phyloP scores from a whole-genome alignment of 37 sponge, comb jelly and placozoan species.

The Ephydatia muelleri region DNA sequence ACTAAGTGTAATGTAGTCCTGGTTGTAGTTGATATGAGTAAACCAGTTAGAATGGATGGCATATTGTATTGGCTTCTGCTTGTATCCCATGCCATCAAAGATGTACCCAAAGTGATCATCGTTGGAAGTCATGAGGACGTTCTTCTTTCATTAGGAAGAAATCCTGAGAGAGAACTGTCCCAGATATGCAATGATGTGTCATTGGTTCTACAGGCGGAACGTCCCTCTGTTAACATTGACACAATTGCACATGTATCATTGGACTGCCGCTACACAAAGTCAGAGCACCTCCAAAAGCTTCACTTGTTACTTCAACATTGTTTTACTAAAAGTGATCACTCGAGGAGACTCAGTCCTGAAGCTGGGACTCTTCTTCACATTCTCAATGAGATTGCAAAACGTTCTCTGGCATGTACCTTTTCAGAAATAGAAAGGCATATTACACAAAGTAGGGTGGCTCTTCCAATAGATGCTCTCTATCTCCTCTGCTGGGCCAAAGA shows the following conservation, averaged over 20 bases:
- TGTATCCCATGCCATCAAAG: neutral
- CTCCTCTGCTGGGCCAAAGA: neutral
- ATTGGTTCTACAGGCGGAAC: neutral
- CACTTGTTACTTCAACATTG: neutral
- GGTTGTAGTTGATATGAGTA: conserved; percentile 36
- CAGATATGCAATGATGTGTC: neutral
- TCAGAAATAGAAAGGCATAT: neutral
- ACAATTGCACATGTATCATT: neutral
- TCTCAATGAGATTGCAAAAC: neutral
- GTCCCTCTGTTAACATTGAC: neutral
- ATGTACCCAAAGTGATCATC: conserved; percentile 1
- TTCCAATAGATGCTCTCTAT: neutral
- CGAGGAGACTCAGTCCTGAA: neutral
- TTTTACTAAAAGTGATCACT: neutral
- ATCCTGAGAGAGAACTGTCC: neutral
- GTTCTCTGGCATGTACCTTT: neutral
- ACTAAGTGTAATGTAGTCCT: conserved; percentile 23
- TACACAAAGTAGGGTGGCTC: neutral
- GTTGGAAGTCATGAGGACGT: conserved; percentile 31
- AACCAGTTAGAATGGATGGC: neutral
- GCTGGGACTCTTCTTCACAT: neutral
- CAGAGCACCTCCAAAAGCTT: neutral
- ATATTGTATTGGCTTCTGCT: conserved; percentile 35
- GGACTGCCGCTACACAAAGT: neutral
- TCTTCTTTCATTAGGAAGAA: neutral